Base-by-base conservation (phyloP, 2,888 invertebrate genomes). In the Agrochola lychnidis region DNA sequence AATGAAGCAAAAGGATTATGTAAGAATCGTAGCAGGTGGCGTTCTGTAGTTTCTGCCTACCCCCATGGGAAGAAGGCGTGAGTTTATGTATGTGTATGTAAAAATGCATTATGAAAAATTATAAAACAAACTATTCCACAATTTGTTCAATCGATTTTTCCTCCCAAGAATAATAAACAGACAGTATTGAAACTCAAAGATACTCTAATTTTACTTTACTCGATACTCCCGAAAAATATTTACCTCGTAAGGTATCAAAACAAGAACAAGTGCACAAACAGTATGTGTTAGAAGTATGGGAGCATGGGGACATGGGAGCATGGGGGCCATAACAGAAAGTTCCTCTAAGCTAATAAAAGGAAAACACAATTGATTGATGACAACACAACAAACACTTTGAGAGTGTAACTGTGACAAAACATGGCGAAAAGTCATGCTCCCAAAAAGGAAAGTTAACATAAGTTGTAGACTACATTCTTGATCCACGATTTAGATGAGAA, bases 301-400 rank as follows among this genome's bases (percentile, higher is more conserved):
- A 42, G 16, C 14, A 62, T 53, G 19, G 48, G 36, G 25, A 42
- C 45, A 3, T n/a, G 45, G 45, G 30, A 16, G 19, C 16, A 62
- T 73, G 53, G 48, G 30, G 9, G 56, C 75, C 64, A 70, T 71
- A 63, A 68, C 78, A 67, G 12, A 83, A 79, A 83, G 77, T 83
- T 82, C 30, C 69, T 70, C 82, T 80, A 84, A 87, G 79, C 70
- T 67, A 78, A 82, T 84, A 88, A 70, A 57, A 9, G 72, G 67
- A 70, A 73, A 79, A 79, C 76, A 68, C 48, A 75, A 87, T 87
- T 82, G 87, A 88, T 88, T 82, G 84, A 87, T 87, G 78, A 61
- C 36, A 59, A 75, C 74, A 78, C 74, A 76, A 81, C 79, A 84
- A 78, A 77, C 75, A 53, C 56, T 79, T 67, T 30, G 70, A 7